Percentiles rank a stretch among this genome's conserved stretches.
Evolutionary conservation across 2,888 invertebrate species (phyloP).

Genomic region (Stegana nigrithorax): DNA sequence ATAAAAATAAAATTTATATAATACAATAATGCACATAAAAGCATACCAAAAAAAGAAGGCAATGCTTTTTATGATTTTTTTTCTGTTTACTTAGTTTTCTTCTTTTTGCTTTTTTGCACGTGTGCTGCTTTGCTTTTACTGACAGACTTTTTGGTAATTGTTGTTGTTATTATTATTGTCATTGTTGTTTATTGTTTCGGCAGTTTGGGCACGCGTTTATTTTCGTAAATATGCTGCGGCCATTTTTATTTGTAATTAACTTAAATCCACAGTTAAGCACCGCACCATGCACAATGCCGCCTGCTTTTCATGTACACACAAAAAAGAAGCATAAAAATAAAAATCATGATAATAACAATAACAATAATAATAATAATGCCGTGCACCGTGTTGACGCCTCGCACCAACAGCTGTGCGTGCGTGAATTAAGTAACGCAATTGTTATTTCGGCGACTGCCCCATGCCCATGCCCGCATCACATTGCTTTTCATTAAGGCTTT

Average conservation of each 20-base stretch:
- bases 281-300: too few relatives aligned
- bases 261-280: constrained; percentile 47
- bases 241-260: constrained; percentile 48
- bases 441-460: too few relatives aligned
- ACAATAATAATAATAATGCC: too few relatives aligned
- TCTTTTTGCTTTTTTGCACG: neutral
- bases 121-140: neutral
- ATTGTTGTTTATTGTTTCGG: neutral
- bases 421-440: too few relatives aligned
- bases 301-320: too few relatives aligned
- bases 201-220: neutral
- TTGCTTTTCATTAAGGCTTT: too few relatives aligned
- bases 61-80: neutral
- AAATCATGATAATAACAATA: too few relatives aligned
- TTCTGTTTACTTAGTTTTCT: neutral
- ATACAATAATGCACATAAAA: neutral
- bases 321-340: too few relatives aligned
- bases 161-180: neutral
- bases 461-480: too few relatives aligned
- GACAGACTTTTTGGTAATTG: neutral
- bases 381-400: too few relatives aligned
- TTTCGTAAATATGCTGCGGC: constrained; percentile 29
- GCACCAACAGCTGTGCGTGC: too few relatives aligned
- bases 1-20: neutral
- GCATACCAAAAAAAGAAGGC: neutral